Evolutionary conservation across 2,113 vertebrate species (phyloP), one percentile per base, ranked within the genome.

Genomic region (Leptocoma aspasia): DNA sequence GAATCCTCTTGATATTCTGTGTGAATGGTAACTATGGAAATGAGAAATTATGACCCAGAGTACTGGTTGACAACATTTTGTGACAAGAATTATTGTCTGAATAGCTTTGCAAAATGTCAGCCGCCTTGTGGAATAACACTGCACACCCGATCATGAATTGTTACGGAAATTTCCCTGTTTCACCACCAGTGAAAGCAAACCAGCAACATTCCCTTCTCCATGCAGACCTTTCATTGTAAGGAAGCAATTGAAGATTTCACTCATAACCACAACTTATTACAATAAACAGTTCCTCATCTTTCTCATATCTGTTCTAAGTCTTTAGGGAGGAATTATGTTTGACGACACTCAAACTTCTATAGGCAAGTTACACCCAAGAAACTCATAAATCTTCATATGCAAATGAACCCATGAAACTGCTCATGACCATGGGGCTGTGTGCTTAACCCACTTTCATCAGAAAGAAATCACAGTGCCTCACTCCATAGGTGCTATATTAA

Each of bases 331-430:
- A 92, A 92, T 87, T 91, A 39, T 4, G 4, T 85, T 72, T 91
- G 81, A 94, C 71, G 81, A 94, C 66, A 63, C 20, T 78, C 35
- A 9, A 70, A 60, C 28, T 66, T 81, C 37, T 49, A 83, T 21
- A 79, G 56, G 52, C 85, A 61, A 81, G 80, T 91, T 92, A 68
- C 78, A 86, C 71, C 75, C 80, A 95, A 72, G 73, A 83, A 96
- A 61, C 69, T 82, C 54, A 22, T 84, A 68, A 33, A 64, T 84
- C 61, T 82, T 95, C 56, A 31, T 20, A 75, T 45, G 61, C 52
- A 96, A 88, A 80, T 49, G 19, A 94, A 52, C 27, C 20, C 22
- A 9, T 47, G 60, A 92, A 93, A 86, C 30, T 93, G 65, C 87
- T 83, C 41, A 63, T 86, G 53, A 86, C 82, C 52, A 15, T 50